Conservation (phyloP, 2,797 vertebrate genomes). For the Mionectes olivaceus region DNA sequence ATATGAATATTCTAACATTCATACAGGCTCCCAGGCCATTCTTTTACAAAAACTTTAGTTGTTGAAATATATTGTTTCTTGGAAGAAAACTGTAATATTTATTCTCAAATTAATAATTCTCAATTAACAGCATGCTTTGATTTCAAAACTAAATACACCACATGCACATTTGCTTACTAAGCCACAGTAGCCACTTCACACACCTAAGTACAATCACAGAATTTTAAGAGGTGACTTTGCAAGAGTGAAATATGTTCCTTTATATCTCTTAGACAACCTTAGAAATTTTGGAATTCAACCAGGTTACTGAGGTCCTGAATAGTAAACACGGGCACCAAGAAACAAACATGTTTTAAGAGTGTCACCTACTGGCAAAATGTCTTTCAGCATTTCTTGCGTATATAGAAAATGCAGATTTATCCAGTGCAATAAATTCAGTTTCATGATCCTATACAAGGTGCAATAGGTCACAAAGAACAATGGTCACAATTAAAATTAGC, state of each 20-base stretch:
- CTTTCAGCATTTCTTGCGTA: neutral
- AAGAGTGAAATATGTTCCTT: neutral
- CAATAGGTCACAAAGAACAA: neutral
- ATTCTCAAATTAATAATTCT: neutral
- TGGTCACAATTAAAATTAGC: neutral
- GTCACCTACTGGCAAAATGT: constrained; percentile 24
- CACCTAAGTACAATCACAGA: neutral
- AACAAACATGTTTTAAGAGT: neutral
- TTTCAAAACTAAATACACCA: neutral
- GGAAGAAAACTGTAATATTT: neutral
- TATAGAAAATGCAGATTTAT: neutral
- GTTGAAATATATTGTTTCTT: neutral
- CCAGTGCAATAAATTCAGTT: neutral
- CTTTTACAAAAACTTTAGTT: neutral
- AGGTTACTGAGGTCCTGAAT: neutral
- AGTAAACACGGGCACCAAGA: neutral
- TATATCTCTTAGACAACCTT: neutral
- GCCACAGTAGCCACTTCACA: neutral
- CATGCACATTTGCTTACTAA: neutral
- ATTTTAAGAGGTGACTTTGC: neutral
- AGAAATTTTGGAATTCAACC: neutral
- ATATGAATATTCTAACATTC: neutral
- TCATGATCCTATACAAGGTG: neutral
- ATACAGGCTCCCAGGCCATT: neutral
- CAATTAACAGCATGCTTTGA: neutral